Percentiles rank a stretch among this genome's conserved stretches.
Conservation (phyloP, 2,888 invertebrate species). For the Drosophila longiperda region DNA sequence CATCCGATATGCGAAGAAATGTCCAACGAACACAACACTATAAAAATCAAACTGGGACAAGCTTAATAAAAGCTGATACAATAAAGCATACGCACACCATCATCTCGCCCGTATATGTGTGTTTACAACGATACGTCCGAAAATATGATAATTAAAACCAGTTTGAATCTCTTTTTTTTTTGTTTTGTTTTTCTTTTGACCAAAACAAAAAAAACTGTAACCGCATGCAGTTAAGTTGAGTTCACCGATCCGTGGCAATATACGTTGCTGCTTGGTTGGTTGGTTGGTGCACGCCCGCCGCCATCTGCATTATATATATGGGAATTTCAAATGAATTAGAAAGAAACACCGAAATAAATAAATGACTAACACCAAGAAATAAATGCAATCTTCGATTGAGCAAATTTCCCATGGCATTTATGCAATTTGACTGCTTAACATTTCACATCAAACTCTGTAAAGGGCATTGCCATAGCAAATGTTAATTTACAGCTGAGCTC, state of each 20-base stretch:
- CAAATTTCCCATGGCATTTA: conserved; percentile 30
- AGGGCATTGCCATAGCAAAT: conserved; percentile 5
- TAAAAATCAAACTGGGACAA: conserved; percentile 75
- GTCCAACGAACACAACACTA: conserved; percentile 53
- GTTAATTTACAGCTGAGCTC: conserved; percentile 8
- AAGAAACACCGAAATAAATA: not conserved
- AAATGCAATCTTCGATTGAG: conserved; percentile 16
- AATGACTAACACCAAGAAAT: conserved; percentile 15
- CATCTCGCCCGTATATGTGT: not conserved
- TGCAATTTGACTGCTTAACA: conserved; percentile 9
- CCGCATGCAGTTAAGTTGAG: conserved; percentile 60
- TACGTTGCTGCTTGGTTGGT: conserved; percentile 1
- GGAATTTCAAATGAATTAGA: conserved; percentile 32
- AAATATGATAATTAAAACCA: conserved; percentile 70
- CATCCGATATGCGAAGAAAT: conserved; percentile 71
- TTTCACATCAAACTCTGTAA: conserved; percentile 13
- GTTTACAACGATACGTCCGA: conserved; percentile 24
- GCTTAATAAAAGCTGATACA: conserved; percentile 59
- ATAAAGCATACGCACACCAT: conserved; percentile 24
- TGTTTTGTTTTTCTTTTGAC: conserved; percentile 43
- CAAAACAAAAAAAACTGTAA: conserved; percentile 42
- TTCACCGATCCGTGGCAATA: conserved; percentile 69
- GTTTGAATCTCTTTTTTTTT: conserved; percentile 55
- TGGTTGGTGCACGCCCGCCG: conserved; percentile 29
- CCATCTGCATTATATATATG: conserved; percentile 14